Evolutionary conservation across 2,888 invertebrate genomes (phyloP).

Genomic region (Scrobipalpa atriplicella): DNA sequence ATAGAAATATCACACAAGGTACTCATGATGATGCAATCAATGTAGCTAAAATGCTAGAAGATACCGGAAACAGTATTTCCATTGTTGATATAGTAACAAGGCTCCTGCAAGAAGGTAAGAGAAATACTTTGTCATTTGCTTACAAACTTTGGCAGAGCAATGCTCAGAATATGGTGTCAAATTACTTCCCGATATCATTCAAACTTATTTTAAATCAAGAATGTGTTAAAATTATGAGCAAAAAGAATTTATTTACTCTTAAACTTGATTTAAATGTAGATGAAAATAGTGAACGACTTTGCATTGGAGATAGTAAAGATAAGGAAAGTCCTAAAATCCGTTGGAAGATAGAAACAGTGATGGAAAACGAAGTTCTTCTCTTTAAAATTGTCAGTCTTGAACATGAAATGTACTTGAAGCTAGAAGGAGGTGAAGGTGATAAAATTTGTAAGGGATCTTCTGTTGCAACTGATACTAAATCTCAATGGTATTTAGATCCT

Average conservation of each 20-base stretch:
- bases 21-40: slow-evolving; percentile 43
- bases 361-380: slow-evolving; percentile 39
- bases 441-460: slow-evolving; percentile 43
- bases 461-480: slow-evolving; percentile 34
- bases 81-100: slow-evolving; percentile 39
- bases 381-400: slow-evolving; percentile 47
- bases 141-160: slow-evolving; percentile 45
- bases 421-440: slow-evolving; percentile 43
- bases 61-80: slow-evolving; percentile 31
- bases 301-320: slow-evolving; percentile 43
- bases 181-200: slow-evolving; percentile 43
- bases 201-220: slow-evolving; percentile 41
- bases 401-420: slow-evolving; percentile 43
- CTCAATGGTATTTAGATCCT: slow-evolving; percentile 47
- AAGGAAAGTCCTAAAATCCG: slow-evolving; percentile 37
- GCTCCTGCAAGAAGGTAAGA: slow-evolving; percentile 38
- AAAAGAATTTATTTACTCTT: slow-evolving; percentile 40
- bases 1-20: slow-evolving; percentile 36
- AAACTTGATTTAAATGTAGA: slow-evolving; percentile 40
- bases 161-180: slow-evolving; percentile 38
- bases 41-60: slow-evolving; percentile 39
- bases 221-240: slow-evolving; percentile 43
- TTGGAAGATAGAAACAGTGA: slow-evolving; percentile 47
- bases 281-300: slow-evolving; percentile 37
- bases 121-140: slow-evolving; percentile 41